phyloP scores from a whole-genome alignment of 2,113 vertebrate species.

The Sarotherodon lohbergeri region DNA sequence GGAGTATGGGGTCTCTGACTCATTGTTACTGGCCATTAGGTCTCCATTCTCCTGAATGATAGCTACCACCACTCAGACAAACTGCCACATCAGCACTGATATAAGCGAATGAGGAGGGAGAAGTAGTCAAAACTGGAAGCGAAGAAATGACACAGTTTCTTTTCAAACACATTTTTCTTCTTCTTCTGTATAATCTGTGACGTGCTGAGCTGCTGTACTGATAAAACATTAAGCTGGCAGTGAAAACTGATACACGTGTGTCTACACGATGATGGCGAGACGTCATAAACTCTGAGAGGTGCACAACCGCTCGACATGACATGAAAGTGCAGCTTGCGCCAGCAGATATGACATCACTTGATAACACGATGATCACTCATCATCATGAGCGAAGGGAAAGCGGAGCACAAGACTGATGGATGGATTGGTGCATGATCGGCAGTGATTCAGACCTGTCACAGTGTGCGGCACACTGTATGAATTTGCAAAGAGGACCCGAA shows the following conservation, averaged over 20 bases:
- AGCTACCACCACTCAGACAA: neutral
- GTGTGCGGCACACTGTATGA: too few species aligned
- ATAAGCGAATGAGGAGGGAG: neutral
- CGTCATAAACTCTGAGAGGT: neutral
- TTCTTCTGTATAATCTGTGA: neutral
- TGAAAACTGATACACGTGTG: neutral
- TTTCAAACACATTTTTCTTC: neutral
- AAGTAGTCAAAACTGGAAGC: neutral
- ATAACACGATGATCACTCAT: neutral
- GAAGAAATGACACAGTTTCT: neutral
- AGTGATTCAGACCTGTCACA: neutral
- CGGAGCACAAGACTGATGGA: neutral
- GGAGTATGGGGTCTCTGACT: neutral
- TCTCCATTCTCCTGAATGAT: neutral
- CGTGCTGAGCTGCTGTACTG: neutral
- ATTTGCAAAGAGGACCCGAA: too few species aligned
- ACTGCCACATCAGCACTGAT: neutral
- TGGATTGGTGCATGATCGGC: rapidly evolving
- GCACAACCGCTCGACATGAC: neutral
- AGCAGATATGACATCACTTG: neutral
- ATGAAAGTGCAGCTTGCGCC: neutral
- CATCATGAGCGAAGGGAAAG: neutral
- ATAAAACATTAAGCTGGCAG: neutral
- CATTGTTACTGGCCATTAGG: neutral
- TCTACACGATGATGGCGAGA: neutral